Evolutionary conservation across 2,888 invertebrate species (phyloP), one percentile per base, ranked within the genome.

Genomic region (Scaptomyza parva): DNA sequence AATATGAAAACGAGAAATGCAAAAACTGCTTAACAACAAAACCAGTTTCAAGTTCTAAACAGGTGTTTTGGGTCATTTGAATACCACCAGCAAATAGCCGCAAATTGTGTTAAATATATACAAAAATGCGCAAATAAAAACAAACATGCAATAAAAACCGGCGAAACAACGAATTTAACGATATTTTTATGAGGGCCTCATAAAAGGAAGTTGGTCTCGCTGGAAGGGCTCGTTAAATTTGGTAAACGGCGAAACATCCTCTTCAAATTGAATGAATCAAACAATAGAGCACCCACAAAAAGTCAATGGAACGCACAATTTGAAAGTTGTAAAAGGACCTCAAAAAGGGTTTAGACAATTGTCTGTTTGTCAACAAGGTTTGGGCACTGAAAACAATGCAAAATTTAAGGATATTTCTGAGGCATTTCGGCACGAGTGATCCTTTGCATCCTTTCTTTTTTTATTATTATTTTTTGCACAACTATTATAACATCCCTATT

Each of bases 21-120:
- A 35, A 41, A 74, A 43, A 33, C 28, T 22, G 43, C 30, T 18
- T 20, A 24, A 37, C 28, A 20, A 68, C n/a, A 82, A 87, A 87
- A 88, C 83, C 75, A 68, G 83, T 86, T 82, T 54, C 28, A 63
- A 59, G 65, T 70, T 76, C 59, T 72, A 59, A 68, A 70, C 86
- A 84, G 83, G 88, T 84, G 86, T 69, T 71, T 83, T 65, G 58
- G 47, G 20, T 52, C 47, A 50, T 64, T 70, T 80, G 84, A 74
- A 76, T 76, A 74, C 55, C 59, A 74, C 55, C 59, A 70, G 79
- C 73, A 86, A 79, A 73, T 72, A 88, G 76, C 64, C 67, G 61
- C 62, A 64, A 81, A 78, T 70, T 74, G 67, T 63, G 85, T 73
- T 80, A 70, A 77, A 74, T 44, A 61, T 51, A 66, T 50, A 62